Conservation (phyloP, 2,113 vertebrate genomes). For the Apteryx owenii region DNA sequence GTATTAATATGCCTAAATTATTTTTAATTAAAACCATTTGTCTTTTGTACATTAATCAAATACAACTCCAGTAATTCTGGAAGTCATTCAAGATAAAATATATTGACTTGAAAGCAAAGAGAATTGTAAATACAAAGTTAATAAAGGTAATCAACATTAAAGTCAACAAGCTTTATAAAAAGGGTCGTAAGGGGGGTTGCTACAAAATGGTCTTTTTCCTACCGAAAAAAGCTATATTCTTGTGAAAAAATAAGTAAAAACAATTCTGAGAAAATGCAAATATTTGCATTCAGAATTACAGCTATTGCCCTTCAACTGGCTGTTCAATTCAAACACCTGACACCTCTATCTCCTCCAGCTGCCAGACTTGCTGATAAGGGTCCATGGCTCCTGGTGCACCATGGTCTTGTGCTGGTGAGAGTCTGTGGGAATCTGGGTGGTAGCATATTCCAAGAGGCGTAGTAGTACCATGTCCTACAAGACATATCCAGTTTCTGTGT, state of each 20-base stretch:
- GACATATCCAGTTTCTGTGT: not conserved
- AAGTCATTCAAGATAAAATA: not conserved
- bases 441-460: rapidly evolving
- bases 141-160: not conserved
- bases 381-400: not conserved
- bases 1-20: not conserved
- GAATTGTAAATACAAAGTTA: not conserved
- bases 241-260: not conserved
- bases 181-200: not conserved
- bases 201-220: not conserved
- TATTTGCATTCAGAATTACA: not conserved
- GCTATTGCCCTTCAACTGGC: not conserved
- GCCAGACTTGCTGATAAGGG: not conserved
- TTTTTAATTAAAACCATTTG: not conserved
- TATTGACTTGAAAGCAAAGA: not conserved
- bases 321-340: not conserved
- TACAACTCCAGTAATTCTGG: not conserved
- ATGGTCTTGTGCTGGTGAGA: not conserved
- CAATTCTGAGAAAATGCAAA: not conserved
- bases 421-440: not conserved
- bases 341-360: not conserved
- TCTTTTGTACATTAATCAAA: not conserved
- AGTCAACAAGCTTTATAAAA: not conserved
- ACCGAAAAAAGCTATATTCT: not conserved
- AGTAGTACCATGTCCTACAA: not conserved